Evolutionary conservation across 2,113 vertebrate species (phyloP).

Genomic region (Apus apus): DNA sequence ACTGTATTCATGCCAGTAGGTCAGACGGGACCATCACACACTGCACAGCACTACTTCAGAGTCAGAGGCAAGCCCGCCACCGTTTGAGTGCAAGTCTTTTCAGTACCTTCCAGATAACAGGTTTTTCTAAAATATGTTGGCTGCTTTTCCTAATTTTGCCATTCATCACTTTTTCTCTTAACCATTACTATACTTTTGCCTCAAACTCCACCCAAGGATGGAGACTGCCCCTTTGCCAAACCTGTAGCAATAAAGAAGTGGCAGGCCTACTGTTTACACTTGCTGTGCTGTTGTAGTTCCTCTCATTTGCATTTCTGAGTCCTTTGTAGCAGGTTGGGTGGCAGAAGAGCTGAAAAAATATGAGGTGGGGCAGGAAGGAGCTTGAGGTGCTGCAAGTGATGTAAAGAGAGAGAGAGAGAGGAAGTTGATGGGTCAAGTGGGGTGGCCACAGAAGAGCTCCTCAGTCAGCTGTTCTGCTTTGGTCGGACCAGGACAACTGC

Average conservation of each 20-base stretch:
- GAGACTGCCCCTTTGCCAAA: constrained; percentile 37
- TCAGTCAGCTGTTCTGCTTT: background rate
- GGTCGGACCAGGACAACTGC: background rate
- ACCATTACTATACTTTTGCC: background rate
- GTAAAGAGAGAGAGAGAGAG: background rate
- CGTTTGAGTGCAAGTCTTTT: background rate
- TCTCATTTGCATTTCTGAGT: constrained; percentile 16
- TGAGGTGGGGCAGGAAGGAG: background rate
- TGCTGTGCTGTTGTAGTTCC: constrained; percentile 18
- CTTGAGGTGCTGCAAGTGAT: background rate
- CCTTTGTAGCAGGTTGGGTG: background rate
- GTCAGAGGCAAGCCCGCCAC: background rate
- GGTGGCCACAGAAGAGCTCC: background rate
- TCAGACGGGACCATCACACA: constrained; percentile 3
- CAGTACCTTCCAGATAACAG: constrained; percentile 55
- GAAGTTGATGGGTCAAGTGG: background rate
- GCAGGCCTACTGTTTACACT: constrained; percentile 53
- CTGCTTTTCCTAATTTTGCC: constrained; percentile 61
- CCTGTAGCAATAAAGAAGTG: constrained; percentile 73
- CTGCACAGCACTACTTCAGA: constrained; percentile 58
- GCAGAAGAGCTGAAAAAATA: background rate
- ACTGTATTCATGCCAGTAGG: constrained; percentile 18
- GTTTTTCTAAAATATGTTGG: constrained; percentile 54
- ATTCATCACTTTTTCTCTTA: constrained; percentile 33
- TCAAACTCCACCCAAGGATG: background rate